Percentiles rank a stretch among this genome's conserved stretches.
Evolutionary conservation across 2,797 vertebrate genomes (phyloP).

Genomic region (Sylvilagus floridanus): DNA sequence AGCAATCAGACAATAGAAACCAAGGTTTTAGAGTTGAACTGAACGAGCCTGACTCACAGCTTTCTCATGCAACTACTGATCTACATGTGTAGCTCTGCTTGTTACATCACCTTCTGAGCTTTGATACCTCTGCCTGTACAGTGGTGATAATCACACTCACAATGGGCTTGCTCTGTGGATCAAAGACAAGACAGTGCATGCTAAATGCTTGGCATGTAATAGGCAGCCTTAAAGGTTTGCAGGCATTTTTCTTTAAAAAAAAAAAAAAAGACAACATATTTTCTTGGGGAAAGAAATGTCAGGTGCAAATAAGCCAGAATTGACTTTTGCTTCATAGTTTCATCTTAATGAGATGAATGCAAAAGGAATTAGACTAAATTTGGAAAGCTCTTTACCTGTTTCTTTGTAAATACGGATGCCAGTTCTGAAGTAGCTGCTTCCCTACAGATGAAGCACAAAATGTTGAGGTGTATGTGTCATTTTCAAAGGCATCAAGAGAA

Average conservation of each 20-base stretch:
- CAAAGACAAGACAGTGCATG: background rate
- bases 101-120: background rate
- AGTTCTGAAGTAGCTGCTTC: background rate
- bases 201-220: background rate
- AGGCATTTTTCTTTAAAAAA: background rate
- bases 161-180: too few relatives aligned
- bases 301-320: background rate
- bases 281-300: background rate
- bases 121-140: background rate
- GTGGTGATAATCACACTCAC: background rate
- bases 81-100: accelerated
- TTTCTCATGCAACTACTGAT: background rate
- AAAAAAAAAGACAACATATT: background rate
- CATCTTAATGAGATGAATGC: conserved; percentile 1
- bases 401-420: background rate
- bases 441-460: background rate
- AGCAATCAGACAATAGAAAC: background rate
- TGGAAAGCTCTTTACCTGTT: conserved; percentile 21
- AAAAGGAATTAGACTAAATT: conserved; percentile 39
- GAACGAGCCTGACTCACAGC: background rate
- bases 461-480: background rate
- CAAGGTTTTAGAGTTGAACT: background rate
- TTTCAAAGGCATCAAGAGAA: conserved; percentile 5
- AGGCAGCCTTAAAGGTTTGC: background rate
- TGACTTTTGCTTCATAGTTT: background rate